These are phyloP conservation scores for Chironomus tentans DNA, from an alignment of 2,888 invertebrate genomes.

Conservation along the genomic window DNA sequence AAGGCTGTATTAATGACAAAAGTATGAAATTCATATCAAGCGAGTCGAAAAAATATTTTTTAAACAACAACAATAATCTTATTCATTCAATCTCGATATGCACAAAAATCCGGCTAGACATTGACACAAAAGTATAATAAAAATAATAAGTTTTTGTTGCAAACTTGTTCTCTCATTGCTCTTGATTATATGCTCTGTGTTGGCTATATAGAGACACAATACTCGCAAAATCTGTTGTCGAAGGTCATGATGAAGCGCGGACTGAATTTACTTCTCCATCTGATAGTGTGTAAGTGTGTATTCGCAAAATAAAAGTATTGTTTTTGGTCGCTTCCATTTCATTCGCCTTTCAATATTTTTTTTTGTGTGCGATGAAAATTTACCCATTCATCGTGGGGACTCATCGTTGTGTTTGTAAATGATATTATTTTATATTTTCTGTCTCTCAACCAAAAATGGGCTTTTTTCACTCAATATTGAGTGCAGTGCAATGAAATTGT, in stretches of 20 bases:
- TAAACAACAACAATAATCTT: no score
- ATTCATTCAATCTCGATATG: no score
- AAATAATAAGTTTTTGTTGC: neutral
- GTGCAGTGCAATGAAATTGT: neutral
- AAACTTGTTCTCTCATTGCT: conserved; percentile 8
- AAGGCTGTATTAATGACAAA: no score
- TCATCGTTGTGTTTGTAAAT: neutral
- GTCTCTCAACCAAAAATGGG: neutral
- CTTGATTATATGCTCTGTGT: neutral
- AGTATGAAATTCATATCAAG: no score
- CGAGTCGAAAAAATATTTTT: no score
- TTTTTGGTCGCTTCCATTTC: neutral
- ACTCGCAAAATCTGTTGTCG: conserved; percentile 21
- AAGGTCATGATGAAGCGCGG: conserved; percentile 15
- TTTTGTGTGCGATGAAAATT: no score
- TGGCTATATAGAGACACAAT: conserved; percentile 10
- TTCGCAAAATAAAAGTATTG: no score
- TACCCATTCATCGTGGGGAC: neutral
- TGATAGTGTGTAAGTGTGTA: conserved; percentile 6
- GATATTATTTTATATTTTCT: neutral
- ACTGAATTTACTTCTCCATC: neutral
- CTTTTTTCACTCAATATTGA: neutral
- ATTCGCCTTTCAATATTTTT: neutral
- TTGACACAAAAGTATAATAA: neutral
- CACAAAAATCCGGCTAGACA: neutral